Evolutionary conservation across 2,888 invertebrate species (phyloP).

Genomic region (Microchrysa polita): DNA sequence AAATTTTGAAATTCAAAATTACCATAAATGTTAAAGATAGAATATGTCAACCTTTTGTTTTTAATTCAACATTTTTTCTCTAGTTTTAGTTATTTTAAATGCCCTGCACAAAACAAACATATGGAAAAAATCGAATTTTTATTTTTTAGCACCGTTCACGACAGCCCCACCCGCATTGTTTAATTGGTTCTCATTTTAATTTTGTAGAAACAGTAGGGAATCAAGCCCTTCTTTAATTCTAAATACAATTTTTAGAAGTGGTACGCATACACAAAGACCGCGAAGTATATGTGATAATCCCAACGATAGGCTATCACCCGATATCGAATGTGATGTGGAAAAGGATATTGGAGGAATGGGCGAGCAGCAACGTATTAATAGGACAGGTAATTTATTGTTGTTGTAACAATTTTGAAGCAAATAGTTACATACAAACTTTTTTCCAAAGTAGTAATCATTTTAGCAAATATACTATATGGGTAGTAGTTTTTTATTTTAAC

Average conservation of each 20-base stretch:
- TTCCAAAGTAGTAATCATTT: background rate
- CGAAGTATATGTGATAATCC: conserved; percentile 55
- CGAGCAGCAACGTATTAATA: conserved; percentile 15
- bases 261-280: conserved; percentile 52
- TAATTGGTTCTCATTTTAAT: conserved; percentile 45
- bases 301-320: conserved; percentile 54
- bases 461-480: too few species aligned
- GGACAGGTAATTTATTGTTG: conserved; percentile 51
- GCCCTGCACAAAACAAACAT: too few species aligned
- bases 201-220: conserved; percentile 44
- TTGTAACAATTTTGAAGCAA: background rate
- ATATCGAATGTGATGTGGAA: conserved; percentile 52
- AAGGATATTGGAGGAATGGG: conserved; percentile 37
- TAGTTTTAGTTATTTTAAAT: conserved; percentile 23
- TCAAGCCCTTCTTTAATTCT: conserved; percentile 42
- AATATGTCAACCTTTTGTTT: too few species aligned
- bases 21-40: too few species aligned
- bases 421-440: background rate
- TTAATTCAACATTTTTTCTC: background rate
- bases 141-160: conserved; percentile 26
- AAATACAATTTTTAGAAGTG: conserved; percentile 51
- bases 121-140: conserved; percentile 32
- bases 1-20: too few species aligned
- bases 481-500: too few species aligned
- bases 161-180: conserved; percentile 23